Base-by-base conservation (phyloP, 2,797 vertebrate species). In the Leucoraja ocellata region DNA sequence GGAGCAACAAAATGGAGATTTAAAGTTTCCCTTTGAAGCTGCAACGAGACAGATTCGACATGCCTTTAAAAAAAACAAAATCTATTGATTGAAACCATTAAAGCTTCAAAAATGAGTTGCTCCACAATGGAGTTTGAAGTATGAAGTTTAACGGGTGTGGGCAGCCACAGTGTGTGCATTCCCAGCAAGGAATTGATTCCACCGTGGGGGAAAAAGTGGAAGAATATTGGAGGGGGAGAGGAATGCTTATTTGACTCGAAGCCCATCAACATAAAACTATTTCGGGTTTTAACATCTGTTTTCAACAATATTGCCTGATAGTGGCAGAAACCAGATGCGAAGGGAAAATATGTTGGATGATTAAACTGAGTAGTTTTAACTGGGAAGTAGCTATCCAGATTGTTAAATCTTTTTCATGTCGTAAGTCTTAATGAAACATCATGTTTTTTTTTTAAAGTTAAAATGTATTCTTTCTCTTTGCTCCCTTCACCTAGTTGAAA, bases 311-410 rank as follows among this genome's bases (percentile, higher is more conserved):
- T 73, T 46, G 39, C 71, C 23, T 16, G 39, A 92, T 54, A 2
- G 46, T 39, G 68, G 90, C 39, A 74, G 23, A 92, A 74, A 91
- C 68, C 63, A 74, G 90, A 91, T 88, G 16, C 14, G 1, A 65
- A 65, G 84, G 84, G 16, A 63, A 65, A 88, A 65, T n/a, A 14
- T 91, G 32, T 92, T 92, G 71, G 46, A 14, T 46, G 71, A 92
- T 76, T 73, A 92, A 54, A 54, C 39, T 54, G 23, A 46, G 39
- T 46, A 39, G 39, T 46, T 92, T 16, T 91, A 74, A 91, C 32
- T 32, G 32, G 32, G 32, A 32, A 32, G 32, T 32, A 32, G 32
- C 32, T 32, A 32, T 32, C 32, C 32, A 32, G 32, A 92, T 73
- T 16, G 58, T 28, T 6, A 92, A 92, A 76, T 25, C 36, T 91